phyloP scores from a whole-genome alignment of 1,140 invertebrate genomes.

The Macrocentrus cingulum region DNA sequence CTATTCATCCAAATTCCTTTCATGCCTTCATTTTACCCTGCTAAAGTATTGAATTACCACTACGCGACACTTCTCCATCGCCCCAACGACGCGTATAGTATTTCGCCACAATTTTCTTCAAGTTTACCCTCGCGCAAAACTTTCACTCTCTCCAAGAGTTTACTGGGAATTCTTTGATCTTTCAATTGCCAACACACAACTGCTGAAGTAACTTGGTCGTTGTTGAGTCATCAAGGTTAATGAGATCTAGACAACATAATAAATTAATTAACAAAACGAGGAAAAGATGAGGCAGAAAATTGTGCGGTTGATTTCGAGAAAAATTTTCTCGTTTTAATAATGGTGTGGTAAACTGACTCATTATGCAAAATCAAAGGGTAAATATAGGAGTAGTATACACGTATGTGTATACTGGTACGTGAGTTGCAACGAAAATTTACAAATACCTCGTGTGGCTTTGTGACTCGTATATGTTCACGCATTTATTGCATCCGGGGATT shows the following conservation, averaged over 20 bases:
- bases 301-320: too few species aligned
- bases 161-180: too few species aligned
- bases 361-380: slow-evolving; percentile 19
- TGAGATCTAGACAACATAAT: too few species aligned
- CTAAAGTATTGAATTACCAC: slow-evolving; percentile 17
- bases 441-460: slow-evolving; percentile 14
- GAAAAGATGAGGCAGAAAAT: too few species aligned
- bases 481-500: slow-evolving; percentile 18
- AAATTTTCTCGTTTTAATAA: too few species aligned
- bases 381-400: slow-evolving; percentile 11
- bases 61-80: not conserved
- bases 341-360: slow-evolving; percentile 3
- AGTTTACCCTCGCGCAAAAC: not conserved
- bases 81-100: not conserved
- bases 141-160: not conserved
- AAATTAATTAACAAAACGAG: too few species aligned
- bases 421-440: not conserved
- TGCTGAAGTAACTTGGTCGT: too few species aligned
- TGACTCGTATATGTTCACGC: slow-evolving; percentile 11
- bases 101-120: slow-evolving; percentile 1
- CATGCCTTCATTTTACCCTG: slow-evolving; percentile 10
- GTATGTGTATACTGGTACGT: slow-evolving; percentile 5
- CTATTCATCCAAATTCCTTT: slow-evolving; percentile 13
- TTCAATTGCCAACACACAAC: too few species aligned
- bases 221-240: too few species aligned